Conservation (phyloP, 2,113 vertebrate genomes). For the Gambusia affinis region DNA sequence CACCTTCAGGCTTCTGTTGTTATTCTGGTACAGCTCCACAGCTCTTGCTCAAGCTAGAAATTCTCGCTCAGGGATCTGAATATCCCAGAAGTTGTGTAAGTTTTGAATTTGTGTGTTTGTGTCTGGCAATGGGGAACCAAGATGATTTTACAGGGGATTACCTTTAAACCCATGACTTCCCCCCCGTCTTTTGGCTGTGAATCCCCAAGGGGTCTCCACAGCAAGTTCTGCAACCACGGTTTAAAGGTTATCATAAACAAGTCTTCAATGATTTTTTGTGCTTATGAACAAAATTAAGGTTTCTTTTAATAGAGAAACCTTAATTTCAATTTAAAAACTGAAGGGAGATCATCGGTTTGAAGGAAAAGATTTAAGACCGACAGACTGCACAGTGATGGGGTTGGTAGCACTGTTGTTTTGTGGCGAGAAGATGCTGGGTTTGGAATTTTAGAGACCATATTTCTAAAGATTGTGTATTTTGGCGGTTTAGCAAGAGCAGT, state of each 20-base stretch:
- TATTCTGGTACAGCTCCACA: conserved; percentile 52
- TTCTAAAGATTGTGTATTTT: too few species aligned
- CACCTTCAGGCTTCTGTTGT: conserved; percentile 51
- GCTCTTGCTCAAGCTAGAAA: conserved; percentile 50
- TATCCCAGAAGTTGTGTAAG: conserved; percentile 48
- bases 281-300: neutral
- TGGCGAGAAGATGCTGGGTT: too few species aligned
- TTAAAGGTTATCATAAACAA: neutral
- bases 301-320: neutral
- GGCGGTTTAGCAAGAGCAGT: too few species aligned
- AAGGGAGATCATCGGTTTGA: too few species aligned
- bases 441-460: too few species aligned
- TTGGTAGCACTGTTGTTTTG: too few species aligned
- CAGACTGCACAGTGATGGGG: too few species aligned
- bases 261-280: neutral
- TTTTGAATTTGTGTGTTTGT: conserved; percentile 12
- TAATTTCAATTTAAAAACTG: neutral
- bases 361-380: too few species aligned
- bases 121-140: conserved; percentile 14
- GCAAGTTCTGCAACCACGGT: neutral
- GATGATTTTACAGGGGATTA: conserved; percentile 61
- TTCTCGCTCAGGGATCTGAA: conserved; percentile 55
- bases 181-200: conserved; percentile 53
- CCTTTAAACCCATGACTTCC: conserved; percentile 63
- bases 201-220: conserved; percentile 31